Evolutionary conservation across 2,888 invertebrate genomes (phyloP), one percentile per base, ranked within the genome.

Genomic region (Drosophila ezoana): DNA sequence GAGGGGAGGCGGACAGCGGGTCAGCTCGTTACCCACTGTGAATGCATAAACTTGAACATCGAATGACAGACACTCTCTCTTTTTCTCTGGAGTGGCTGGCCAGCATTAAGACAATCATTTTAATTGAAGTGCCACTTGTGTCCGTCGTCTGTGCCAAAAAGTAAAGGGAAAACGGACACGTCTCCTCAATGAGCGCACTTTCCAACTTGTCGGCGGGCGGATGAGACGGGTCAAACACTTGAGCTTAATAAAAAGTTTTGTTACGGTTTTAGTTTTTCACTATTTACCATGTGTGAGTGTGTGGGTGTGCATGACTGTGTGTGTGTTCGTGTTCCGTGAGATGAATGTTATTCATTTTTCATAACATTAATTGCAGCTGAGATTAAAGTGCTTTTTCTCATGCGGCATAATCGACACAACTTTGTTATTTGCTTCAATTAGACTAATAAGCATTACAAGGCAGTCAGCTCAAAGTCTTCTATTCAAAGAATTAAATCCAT

Each of bases 81-180:
- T 16, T 9, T 37, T 52, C 20, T 52, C 32, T 49, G 10, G 10
- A 40, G 60, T 44, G 60, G 60, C 63, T 72, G 35, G 51, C 57
- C 58, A 61, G 61, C 84, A 88, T 76, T 74, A 87, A 81, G 89
- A 87, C 84, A 89, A 89, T 87, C 84, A 84, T 84, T 84, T 89
- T 84, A 87, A 84, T 84, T 84, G 87, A 81, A 84, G 84, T 84
- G 87, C 68, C 85, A 86, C 84, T 83, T 77, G 87, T 45, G 63
- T 58, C 62, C 61, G 84, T 49, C 41, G 51, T 18, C 52, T 14
- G 32, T 47, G 51, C 43, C 62, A 14, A 58, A 59, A 56, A 44
- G 18, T 44, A 47, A 63, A 54, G 58, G 38, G 47, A 58, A 58
- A 56, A 44, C 60, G 54, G 61, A 63, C 69, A 67, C 61, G 57